Evolutionary conservation across 2,888 invertebrate genomes (phyloP), one percentile per base, ranked within the genome.

Genomic region (Morpho deidamia): DNA sequence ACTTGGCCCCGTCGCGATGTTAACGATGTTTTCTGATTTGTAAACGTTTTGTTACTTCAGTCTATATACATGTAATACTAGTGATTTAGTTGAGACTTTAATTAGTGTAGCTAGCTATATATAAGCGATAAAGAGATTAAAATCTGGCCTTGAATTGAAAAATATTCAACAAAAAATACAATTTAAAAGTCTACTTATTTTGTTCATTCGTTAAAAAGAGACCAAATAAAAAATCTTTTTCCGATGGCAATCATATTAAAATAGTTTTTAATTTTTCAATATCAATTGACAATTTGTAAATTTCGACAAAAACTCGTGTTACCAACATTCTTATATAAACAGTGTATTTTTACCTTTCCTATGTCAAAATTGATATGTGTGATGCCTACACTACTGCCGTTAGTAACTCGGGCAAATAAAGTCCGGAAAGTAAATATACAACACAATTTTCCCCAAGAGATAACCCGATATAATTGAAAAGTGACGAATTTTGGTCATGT

Each of bases 311-410:
- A 23, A 23, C 23, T 23, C 23, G 23, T 23, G 5, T 23, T 14
- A 14, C 5, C 23, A 23, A 8, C 23, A 11, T 38, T n/a, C 8
- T 7, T 23, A 23, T 69, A 69, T 74, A 70, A 67, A 73, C 65
- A 68, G 64, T 59, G 59, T 59, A 60, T 66, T n/a, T 68, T 60
- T 55, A 64, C 64, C 68, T 53, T 67, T 69, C 73, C 74, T 71
- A 53, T 66, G 72, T 74, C 75, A 72, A 75, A 70, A 75, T 61
- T 61, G 70, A 70, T 66, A 55, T 61, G 62, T 59, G 61, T 65
- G 58, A 46, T 32, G 59, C 51, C 58, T 10, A 41, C 39, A 23
- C 51, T 58, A 45, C 59, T 48, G 49, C 50, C 44, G 54, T 38
- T 51, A 42, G 51, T 8, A 49, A 23, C 48, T 50, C 58, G 68